Evolutionary conservation across 2,113 vertebrate genomes (phyloP), one percentile per base, ranked within the genome.

Genomic region (Seriola rivoliana): DNA sequence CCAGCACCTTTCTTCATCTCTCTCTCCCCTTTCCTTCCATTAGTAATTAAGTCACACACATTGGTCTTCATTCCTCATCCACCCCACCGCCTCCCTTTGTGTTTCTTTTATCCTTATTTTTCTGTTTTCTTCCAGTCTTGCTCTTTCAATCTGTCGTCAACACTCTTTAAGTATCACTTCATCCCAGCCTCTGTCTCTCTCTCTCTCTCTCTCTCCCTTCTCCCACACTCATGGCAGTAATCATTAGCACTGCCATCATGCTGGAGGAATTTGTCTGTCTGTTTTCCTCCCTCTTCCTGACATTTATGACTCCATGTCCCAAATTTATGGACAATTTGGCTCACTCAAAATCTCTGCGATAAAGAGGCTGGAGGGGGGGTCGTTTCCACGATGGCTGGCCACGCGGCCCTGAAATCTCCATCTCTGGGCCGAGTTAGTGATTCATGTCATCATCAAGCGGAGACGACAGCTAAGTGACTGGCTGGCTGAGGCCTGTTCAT

Each of bases 291-390:
- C 67, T 76, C 80, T 86, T 88, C 74, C 69, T 92, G 91, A 87
- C 92, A 82, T 92, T 94, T 92, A 94, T 86, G 91, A 90, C 90
- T 87, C 81, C 75, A 85, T 92, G 92, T 85, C 42, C 77, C 67
- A 88, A 88, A 95, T 94, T 94, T 93, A 95, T 92, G 90, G 90
- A 93, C 89, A 90, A 94, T 92, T 93, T 90, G 85, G 86, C 84
- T 78, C 88, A 91, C 92, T 94, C 72, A 90, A 91, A 92, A 93
- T 84, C 92, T 85, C 91, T 93, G 90, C 86, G 78, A 89, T 89
- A 78, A 90, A 93, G 85, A 78, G 81, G 86, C 87, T 0, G 14
- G 85, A 17, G 5, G 50, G 63, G 63, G 73, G 78, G 82, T 85
- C 93, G 89, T 94, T 91, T 92, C 82, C 81, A 78, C 91, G 90